Evolutionary conservation across 2,888 invertebrate species (phyloP), one percentile per base, ranked within the genome.

Genomic region (Drosophila sordidula): DNA sequence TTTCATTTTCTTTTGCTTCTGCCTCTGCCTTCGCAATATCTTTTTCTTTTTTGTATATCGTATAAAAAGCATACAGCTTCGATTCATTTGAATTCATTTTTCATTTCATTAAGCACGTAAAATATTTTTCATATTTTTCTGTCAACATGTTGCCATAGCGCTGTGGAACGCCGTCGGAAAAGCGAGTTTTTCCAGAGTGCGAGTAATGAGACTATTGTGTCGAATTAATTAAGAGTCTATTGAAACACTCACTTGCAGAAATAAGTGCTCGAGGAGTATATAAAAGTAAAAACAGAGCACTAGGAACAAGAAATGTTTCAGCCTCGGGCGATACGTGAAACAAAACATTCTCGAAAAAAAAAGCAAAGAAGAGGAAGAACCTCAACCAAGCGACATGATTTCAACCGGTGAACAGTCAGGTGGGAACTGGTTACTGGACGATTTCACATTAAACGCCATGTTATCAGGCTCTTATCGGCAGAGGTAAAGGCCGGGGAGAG

Each of bases 51-150:
- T 29, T 52, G 8, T n/a, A 46, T 52, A 59, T 44, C 29, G 44
- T 51, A 39, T 14, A 58, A 56, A 62, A 51, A 47, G 50, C 38
- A 18, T 9, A 68, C 29, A 42, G 51, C 29, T 52, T 56, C 46
- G 67, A 42, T 46, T 61, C 49, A 63, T 70, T 75, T 70, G 36
- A 70, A 79, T 63, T 72, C 73, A 87, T 82, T 80, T 83, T 66
- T 73, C 75, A 80, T 75, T 69, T 59, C 70, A 87, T 87, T 87
- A 55, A 70, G 49, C 78, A 66, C 52, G 38, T 29, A 22, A 50
- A 57, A 50, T 57, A 62, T 61, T 47, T 41, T 62, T 38, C 26
- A 36, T 29, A 47, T 58, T 14, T 55, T 58, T 36, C 22, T 62
- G 65, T 54, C 55, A 65, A 65, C 42, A 16, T 42, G 38, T 63